phyloP scores from a whole-genome alignment of 2,888 invertebrate genomes.

The Ptychoptera contaminata region DNA sequence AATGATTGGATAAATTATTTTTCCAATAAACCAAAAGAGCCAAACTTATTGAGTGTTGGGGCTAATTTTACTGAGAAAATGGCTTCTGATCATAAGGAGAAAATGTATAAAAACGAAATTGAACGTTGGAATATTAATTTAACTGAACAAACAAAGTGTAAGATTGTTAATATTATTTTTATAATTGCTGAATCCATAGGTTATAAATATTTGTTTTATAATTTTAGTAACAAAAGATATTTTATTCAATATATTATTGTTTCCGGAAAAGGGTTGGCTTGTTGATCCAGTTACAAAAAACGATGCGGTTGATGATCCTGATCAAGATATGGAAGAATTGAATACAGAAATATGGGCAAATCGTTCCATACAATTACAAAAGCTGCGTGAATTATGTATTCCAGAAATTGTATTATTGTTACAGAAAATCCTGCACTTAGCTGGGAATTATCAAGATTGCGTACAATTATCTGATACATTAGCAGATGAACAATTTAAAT shows the following conservation, averaged over 20 bases:
- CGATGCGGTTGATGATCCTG: conserved; percentile 25
- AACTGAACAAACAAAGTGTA: conserved; percentile 52
- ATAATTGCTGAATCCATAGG: background rate
- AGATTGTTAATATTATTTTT: conserved; percentile 6
- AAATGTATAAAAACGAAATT: conserved; percentile 62
- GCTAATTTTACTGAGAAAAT: conserved; percentile 76
- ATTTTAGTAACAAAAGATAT: conserved; percentile 53
- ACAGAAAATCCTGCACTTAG: conserved; percentile 61
- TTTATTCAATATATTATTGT: conserved; percentile 72
- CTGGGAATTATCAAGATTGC: conserved; percentile 60
- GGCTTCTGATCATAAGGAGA: conserved; percentile 68
- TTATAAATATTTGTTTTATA: conserved; percentile 8
- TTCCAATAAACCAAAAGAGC: conserved; percentile 59
- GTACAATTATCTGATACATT: conserved; percentile 64
- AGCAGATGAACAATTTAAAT: conserved; percentile 57
- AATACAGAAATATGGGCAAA: conserved; percentile 40
- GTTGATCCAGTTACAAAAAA: conserved; percentile 46
- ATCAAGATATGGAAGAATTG: conserved; percentile 17
- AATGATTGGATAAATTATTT: conserved; percentile 78
- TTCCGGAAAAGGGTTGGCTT: conserved; percentile 85
- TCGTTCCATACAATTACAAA: conserved; percentile 42
- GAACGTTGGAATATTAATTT: conserved; percentile 59
- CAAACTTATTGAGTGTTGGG: conserved; percentile 39
- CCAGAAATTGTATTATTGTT: conserved; percentile 69
- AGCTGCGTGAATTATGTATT: conserved; percentile 64